Conservation (phyloP, 2,888 invertebrate species). For the Silvanus unidentatus region DNA sequence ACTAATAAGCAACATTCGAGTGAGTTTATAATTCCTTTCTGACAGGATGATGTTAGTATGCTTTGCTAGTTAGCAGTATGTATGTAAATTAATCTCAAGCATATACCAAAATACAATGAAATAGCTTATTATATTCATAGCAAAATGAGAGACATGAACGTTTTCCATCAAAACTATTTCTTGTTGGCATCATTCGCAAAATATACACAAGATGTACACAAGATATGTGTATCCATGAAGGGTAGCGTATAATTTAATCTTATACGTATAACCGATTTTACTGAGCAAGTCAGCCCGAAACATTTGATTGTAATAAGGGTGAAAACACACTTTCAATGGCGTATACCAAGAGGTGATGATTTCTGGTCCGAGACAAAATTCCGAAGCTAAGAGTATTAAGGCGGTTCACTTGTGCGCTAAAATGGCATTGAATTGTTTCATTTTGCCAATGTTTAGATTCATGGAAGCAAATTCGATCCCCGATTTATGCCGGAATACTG, state of each 20-base stretch:
- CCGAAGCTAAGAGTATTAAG: neutral
- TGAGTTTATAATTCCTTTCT: too few relatives aligned
- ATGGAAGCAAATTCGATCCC: too few relatives aligned
- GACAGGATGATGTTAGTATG: too few relatives aligned
- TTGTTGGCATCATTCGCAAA: constrained; percentile 16
- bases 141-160: neutral
- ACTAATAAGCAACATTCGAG: too few relatives aligned
- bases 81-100: too few relatives aligned
- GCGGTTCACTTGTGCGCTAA: neutral
- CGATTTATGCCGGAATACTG: too few relatives aligned
- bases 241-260: constrained; percentile 20
- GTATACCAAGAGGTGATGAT: neutral
- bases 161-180: constrained; percentile 11
- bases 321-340: constrained; percentile 3
- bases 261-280: constrained; percentile 16
- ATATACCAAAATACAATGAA: too few relatives aligned
- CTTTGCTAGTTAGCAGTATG: too few relatives aligned
- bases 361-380: constrained; percentile 5
- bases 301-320: constrained; percentile 18
- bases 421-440: constrained; percentile 1
- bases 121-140: too few relatives aligned
- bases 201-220: constrained; percentile 19
- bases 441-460: too few relatives aligned
- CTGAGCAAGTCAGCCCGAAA: constrained; percentile 19
- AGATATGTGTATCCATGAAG: neutral